Conservation (phyloP, 2,797 vertebrate genomes). For the Heteromormyrus szaboi region DNA sequence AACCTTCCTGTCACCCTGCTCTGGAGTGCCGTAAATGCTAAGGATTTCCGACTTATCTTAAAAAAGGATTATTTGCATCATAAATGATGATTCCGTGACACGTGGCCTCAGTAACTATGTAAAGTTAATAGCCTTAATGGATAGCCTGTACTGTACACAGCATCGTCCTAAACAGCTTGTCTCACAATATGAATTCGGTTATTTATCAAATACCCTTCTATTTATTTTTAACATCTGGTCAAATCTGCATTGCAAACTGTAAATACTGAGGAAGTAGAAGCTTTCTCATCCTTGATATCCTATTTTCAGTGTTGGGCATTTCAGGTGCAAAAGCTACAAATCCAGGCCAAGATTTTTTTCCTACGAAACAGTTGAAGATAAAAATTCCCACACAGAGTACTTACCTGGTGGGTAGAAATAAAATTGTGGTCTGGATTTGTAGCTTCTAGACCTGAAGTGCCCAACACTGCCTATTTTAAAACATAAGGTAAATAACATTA, state of each 20-base stretch:
- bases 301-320: neutral
- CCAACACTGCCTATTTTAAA: neutral
- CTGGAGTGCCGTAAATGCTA: neutral
- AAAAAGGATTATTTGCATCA: neutral
- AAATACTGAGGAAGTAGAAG: neutral
- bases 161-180: neutral
- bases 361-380: neutral
- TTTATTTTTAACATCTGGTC: neutral
- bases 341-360: neutral
- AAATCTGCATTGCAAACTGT: neutral
- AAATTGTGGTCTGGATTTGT: neutral
- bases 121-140: neutral
- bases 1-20: neutral
- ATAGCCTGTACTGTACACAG: neutral
- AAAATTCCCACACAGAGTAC: neutral
- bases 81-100: neutral
- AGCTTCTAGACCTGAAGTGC: neutral
- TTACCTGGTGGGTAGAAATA: neutral
- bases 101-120: neutral
- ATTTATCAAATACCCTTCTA: neutral
- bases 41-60: neutral
- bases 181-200: neutral
- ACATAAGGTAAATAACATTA: neutral
- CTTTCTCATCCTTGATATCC: neutral
- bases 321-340: neutral